Percentiles rank a stretch among this genome's conserved stretches.
phyloP scores from a whole-genome alignment of 2,888 invertebrate genomes.

The Drosophila borealis region DNA sequence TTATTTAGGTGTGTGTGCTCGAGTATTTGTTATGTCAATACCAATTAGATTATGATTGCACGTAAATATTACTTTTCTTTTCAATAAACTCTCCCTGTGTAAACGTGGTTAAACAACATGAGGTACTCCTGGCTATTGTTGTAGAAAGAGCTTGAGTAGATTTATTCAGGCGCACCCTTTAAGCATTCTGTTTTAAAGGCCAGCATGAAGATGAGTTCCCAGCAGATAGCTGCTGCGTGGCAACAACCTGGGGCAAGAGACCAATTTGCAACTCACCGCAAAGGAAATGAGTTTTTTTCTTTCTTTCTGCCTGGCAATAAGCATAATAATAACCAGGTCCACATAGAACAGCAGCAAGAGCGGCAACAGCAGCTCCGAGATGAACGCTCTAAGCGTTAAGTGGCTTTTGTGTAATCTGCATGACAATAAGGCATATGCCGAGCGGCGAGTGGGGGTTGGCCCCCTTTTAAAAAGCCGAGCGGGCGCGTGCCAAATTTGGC shows the following conservation, averaged over 20 bases:
- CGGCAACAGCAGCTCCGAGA: constrained; percentile 9
- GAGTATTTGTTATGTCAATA: constrained; percentile 40
- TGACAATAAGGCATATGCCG: constrained; percentile 59
- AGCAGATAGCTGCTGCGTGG: background rate
- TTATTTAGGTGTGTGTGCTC: constrained; percentile 12
- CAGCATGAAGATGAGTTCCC: background rate
- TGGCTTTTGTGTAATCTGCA: constrained; percentile 74
- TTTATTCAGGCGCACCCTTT: background rate
- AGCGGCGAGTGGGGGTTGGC: background rate
- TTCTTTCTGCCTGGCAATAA: constrained; percentile 44
- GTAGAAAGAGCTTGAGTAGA: background rate
- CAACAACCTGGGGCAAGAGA: constrained; percentile 11
- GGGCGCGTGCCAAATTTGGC: constrained; percentile 37
- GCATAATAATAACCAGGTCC: constrained; percentile 68
- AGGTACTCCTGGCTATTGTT: background rate
- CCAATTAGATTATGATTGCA: constrained; percentile 67
- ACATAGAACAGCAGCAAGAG: constrained; percentile 27
- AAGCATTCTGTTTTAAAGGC: background rate
- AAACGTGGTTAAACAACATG: background rate
- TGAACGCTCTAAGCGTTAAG: constrained; percentile 55
- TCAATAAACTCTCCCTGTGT: background rate
- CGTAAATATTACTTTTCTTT: constrained; percentile 44
- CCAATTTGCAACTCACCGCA: constrained; percentile 33
- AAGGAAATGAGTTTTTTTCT: constrained; percentile 53
- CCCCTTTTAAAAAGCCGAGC: constrained; percentile 16